Evolutionary conservation across 1,140 invertebrate genomes (phyloP).

Genomic region (Paraescarpia echinospica): DNA sequence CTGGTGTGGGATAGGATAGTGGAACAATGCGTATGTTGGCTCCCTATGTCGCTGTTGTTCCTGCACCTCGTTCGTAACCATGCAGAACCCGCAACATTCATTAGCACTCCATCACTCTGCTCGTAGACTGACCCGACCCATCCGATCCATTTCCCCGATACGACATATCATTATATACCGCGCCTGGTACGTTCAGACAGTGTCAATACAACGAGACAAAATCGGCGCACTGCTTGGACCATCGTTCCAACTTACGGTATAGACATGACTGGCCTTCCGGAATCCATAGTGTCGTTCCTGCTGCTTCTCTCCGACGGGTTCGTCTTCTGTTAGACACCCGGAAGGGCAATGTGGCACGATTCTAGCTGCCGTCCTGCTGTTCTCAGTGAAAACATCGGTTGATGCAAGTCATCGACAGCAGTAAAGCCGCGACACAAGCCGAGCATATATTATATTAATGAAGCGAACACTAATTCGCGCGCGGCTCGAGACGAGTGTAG

Average conservation of each 20-base stretch:
- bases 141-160: background rate
- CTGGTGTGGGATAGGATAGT: too few species aligned
- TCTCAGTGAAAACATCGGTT: background rate
- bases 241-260: background rate
- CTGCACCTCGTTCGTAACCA: too few species aligned
- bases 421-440: background rate
- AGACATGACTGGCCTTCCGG: background rate
- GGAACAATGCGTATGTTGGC: too few species aligned
- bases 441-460: slow-evolving; percentile 6
- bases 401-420: background rate
- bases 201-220: background rate
- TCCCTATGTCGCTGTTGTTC: too few species aligned
- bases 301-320: background rate
- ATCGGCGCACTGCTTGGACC: too few species aligned
- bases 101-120: background rate
- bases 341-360: background rate
- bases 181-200: background rate
- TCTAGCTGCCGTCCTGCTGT: background rate
- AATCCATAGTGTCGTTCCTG: background rate
- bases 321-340: background rate
- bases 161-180: background rate
- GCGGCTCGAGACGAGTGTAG: background rate
- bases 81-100: background rate
- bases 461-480: background rate
- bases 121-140: background rate